phyloP scores from a whole-genome alignment of 1,140 invertebrate species.

The Tetramorium simillimum region DNA sequence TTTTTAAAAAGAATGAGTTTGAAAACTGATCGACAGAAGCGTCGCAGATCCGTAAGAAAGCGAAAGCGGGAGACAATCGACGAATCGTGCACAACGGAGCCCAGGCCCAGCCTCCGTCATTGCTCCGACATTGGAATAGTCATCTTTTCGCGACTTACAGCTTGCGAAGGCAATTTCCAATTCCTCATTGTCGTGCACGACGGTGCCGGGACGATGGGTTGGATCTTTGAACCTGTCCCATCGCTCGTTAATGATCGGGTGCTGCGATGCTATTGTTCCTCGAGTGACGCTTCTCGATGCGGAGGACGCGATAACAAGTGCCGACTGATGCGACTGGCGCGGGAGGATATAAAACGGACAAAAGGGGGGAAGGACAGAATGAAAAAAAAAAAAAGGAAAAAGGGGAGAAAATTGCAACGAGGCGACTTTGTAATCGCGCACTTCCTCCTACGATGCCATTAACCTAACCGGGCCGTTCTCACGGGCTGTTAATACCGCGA shows the following conservation, averaged over 20 bases:
- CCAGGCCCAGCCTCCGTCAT: neutral
- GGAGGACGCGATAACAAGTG: conserved; percentile 56
- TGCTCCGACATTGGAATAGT: conserved; percentile 1
- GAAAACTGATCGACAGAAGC: neutral
- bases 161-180: conserved; percentile 41
- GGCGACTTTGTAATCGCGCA: conserved; percentile 70
- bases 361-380: neutral
- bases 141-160: conserved; percentile 34
- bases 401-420: conserved; percentile 35
- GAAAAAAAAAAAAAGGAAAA: neutral
- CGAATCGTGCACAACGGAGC: neutral
- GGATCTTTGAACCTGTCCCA: conserved; percentile 40
- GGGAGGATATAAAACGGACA: conserved; percentile 31
- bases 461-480: conserved; percentile 77
- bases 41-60: neutral
- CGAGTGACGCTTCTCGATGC: conserved; percentile 51
- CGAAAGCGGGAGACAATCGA: neutral
- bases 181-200: conserved; percentile 38
- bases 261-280: conserved; percentile 47
- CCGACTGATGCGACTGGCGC: conserved; percentile 31
- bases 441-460: conserved; percentile 75
- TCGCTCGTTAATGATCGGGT: conserved; percentile 40
- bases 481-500: conserved; percentile 79
- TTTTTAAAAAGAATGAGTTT: neutral
- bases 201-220: neutral